Evolutionary conservation across 2,888 invertebrate species (phyloP).

Genomic region (Nysson spinosus): DNA sequence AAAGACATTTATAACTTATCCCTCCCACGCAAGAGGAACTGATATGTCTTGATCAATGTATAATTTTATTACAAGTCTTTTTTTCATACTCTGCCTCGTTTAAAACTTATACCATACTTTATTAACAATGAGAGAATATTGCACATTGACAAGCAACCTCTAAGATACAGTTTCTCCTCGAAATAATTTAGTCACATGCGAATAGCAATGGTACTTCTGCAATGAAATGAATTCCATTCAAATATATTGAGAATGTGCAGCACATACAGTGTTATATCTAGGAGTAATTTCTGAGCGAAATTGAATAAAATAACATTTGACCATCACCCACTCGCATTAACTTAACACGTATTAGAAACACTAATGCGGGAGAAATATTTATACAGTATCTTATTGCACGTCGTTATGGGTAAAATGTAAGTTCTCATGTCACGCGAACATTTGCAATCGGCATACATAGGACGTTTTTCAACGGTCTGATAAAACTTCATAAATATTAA

Average conservation of each 20-base stretch:
- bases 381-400: no score
- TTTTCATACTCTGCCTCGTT: constrained; percentile 26
- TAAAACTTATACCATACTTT: constrained; percentile 30
- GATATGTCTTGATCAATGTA: constrained; percentile 44
- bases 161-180: constrained; percentile 2
- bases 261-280: constrained; percentile 2
- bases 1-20: constrained; percentile 15
- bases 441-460: no score
- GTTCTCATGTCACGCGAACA: no score
- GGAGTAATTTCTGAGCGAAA: no score
- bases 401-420: no score
- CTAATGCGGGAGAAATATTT: no score
- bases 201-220: constrained; percentile 11
- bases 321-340: no score
- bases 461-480: no score
- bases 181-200: constrained; percentile 13
- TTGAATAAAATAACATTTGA: no score
- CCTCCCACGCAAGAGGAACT: constrained; percentile 24
- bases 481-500: no score
- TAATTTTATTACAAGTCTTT: constrained; percentile 40
- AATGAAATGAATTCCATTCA: constrained; percentile 7
- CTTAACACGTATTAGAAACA: no score
- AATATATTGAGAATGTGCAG: constrained; percentile 16
- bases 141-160: constrained; percentile 22
- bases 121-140: constrained; percentile 38